phyloP scores from a whole-genome alignment of 2,888 invertebrate genomes.

The Campoplex nolae region DNA sequence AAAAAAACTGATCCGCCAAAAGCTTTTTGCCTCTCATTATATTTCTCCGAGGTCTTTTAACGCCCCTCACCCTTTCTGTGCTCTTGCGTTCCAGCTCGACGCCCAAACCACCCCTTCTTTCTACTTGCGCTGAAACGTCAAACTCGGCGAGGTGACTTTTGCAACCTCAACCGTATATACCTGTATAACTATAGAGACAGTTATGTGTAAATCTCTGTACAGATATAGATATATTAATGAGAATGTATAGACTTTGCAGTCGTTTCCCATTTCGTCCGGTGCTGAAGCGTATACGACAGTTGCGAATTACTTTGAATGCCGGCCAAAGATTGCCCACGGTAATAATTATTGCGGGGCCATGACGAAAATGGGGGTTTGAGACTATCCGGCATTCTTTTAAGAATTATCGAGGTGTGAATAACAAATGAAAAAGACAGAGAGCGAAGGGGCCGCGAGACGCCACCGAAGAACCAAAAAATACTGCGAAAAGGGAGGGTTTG shows the following conservation, averaged over 20 bases:
- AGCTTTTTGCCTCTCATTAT: slow-evolving; percentile 76
- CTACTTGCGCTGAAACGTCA: slow-evolving; percentile 33
- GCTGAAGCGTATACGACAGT: slow-evolving; percentile 58
- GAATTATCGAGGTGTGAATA: slow-evolving; percentile 76
- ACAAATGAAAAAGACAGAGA: slow-evolving; percentile 75
- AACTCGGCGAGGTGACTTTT: slow-evolving; percentile 62
- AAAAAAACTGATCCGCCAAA: slow-evolving; percentile 63
- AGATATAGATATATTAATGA: not conserved
- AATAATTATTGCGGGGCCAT: slow-evolving; percentile 77
- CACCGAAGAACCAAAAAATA: slow-evolving; percentile 18
- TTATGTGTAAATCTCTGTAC: not conserved
- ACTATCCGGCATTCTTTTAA: slow-evolving; percentile 72
- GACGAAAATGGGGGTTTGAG: slow-evolving; percentile 16
- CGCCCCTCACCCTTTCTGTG: slow-evolving; percentile 53
- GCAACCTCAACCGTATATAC: slow-evolving; percentile 12
- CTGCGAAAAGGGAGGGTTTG: slow-evolving; percentile 29
- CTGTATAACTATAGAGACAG: not conserved
- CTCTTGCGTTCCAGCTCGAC: slow-evolving; percentile 45
- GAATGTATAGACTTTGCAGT: slow-evolving; percentile 5
- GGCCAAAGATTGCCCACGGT: slow-evolving; percentile 78
- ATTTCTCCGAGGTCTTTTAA: slow-evolving; percentile 68
- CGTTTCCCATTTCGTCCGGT: slow-evolving; percentile 41
- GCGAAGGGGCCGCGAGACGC: slow-evolving; percentile 13
- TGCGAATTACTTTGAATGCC: slow-evolving; percentile 75
- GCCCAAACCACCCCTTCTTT: slow-evolving; percentile 40